These are phyloP conservation scores for Trinorchestia longiramus DNA, from an alignment of 1,140 invertebrate species.

Conservation along the genomic window DNA sequence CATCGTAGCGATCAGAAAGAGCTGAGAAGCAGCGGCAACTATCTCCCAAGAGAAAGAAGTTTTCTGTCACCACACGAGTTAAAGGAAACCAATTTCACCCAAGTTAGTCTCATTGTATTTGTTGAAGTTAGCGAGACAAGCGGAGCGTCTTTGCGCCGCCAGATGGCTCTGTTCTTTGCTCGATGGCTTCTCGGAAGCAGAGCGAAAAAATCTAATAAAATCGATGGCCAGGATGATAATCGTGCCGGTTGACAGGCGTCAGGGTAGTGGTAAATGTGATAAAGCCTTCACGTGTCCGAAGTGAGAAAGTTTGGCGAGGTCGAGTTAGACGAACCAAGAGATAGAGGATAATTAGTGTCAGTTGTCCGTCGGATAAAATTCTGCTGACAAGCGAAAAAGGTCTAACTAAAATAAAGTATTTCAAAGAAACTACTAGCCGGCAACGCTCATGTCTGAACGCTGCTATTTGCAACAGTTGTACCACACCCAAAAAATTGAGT, in stretches of 20 bases:
- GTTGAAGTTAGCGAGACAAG: slow-evolving; percentile 26
- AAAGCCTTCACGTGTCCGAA: not conserved
- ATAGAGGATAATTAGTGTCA: not conserved
- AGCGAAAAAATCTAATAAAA: not conserved
- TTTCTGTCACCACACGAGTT: not conserved
- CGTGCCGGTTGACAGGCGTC: not conserved
- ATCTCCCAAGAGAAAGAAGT: not conserved
- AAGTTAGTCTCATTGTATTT: slow-evolving; percentile 51
- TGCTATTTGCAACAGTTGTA: too few relatives aligned
- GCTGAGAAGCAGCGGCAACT: not conserved
- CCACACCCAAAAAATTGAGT: too few relatives aligned
- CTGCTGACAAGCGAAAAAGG: not conserved
- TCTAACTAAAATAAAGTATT: not conserved
- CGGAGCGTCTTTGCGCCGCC: not conserved
- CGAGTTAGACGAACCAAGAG: not conserved
- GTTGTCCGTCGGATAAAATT: not conserved
- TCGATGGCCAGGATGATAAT: not conserved
- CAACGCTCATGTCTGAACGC: too few relatives aligned
- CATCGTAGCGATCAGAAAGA: slow-evolving; percentile 3
- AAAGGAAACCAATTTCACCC: slow-evolving; percentile 41
- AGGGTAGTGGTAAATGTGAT: not conserved
- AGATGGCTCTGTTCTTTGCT: slow-evolving; percentile 6
- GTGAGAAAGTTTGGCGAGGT: not conserved
- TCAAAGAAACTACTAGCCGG: not conserved
- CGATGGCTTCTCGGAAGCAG: not conserved